Evolutionary conservation across 2,888 invertebrate species (phyloP).

Genomic region (Muscina levida): DNA sequence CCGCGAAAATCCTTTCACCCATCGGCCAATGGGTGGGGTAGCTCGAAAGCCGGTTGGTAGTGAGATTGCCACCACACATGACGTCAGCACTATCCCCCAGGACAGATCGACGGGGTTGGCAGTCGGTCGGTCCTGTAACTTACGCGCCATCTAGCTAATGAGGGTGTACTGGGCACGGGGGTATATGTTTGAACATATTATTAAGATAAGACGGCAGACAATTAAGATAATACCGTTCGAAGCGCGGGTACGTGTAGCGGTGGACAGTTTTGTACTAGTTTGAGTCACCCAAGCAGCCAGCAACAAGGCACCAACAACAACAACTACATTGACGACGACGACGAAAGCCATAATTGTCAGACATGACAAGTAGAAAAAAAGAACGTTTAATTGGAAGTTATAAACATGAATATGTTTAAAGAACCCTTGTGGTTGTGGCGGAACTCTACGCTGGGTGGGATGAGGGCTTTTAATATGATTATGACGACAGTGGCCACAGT

Average conservation of each 20-base stretch:
- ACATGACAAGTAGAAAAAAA: conserved; percentile 11
- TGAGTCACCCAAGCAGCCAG: conserved; percentile 49
- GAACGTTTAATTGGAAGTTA: conserved; percentile 60
- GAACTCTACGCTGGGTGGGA: neutral
- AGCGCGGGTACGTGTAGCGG: neutral
- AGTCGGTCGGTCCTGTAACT: neutral
- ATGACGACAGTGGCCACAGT: neutral
- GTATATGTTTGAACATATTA: conserved; percentile 43
- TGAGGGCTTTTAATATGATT: conserved; percentile 14
- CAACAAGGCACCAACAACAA: conserved; percentile 12
- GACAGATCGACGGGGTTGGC: neutral
- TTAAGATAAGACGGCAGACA: conserved; percentile 58
- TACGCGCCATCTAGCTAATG: too few species aligned
- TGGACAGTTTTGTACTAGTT: conserved; percentile 31
- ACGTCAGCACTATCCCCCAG: conserved; percentile 16
- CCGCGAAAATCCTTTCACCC: conserved; percentile 13
- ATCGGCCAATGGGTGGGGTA: neutral
- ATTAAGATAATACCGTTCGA: conserved; percentile 49
- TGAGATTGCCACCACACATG: neutral
- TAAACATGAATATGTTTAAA: conserved; percentile 47
- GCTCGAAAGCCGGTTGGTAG: conserved; percentile 12
- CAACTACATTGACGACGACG: too few species aligned
- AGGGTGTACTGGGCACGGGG: neutral
- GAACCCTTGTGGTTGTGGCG: neutral
- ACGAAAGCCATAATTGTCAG: conserved; percentile 31